Conservation (phyloP, 92 coral and sea anemone genomes). For the Phenganax subtilis region DNA sequence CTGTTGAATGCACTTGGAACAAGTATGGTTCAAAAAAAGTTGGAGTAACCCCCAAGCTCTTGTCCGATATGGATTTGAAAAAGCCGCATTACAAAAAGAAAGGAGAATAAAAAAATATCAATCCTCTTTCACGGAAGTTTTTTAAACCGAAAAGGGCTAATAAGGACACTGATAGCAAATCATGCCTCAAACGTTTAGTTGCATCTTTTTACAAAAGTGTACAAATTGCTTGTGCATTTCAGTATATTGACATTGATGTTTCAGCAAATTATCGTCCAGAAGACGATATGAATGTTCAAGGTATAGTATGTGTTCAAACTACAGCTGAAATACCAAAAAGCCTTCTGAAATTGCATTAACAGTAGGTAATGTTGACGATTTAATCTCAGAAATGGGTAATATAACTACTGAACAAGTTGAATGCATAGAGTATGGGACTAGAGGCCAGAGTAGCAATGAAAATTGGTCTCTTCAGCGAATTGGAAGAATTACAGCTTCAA, state of each 20-base stretch:
- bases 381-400: slow-evolving; percentile 26
- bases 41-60: slow-evolving; percentile 47
- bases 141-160: background rate
- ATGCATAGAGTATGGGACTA: slow-evolving; percentile 15
- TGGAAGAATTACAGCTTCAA: slow-evolving; percentile 61
- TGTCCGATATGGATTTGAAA: slow-evolving; percentile 47
- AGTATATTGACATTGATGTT: slow-evolving; percentile 37
- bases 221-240: slow-evolving; percentile 52
- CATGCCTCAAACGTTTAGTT: slow-evolving; percentile 42
- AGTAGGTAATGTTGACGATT: slow-evolving; percentile 47
- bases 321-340: slow-evolving; percentile 47
- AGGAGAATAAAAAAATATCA: slow-evolving; percentile 4
- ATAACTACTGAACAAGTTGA: slow-evolving; percentile 19
- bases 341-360: slow-evolving; percentile 45
- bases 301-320: slow-evolving; percentile 48
- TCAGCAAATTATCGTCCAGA: slow-evolving; percentile 52
- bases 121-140: background rate
- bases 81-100: slow-evolving; percentile 54
- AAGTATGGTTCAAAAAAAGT: slow-evolving; percentile 12
- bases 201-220: slow-evolving; percentile 43
- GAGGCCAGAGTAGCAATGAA: slow-evolving; percentile 48
- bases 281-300: slow-evolving; percentile 56
- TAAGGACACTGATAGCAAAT: slow-evolving; percentile 9
- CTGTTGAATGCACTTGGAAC: slow-evolving; percentile 56
- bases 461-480: slow-evolving; percentile 48